These are phyloP conservation scores for Tribolium madens DNA, from an alignment of 1,140 invertebrate species.

Conservation along the genomic window DNA sequence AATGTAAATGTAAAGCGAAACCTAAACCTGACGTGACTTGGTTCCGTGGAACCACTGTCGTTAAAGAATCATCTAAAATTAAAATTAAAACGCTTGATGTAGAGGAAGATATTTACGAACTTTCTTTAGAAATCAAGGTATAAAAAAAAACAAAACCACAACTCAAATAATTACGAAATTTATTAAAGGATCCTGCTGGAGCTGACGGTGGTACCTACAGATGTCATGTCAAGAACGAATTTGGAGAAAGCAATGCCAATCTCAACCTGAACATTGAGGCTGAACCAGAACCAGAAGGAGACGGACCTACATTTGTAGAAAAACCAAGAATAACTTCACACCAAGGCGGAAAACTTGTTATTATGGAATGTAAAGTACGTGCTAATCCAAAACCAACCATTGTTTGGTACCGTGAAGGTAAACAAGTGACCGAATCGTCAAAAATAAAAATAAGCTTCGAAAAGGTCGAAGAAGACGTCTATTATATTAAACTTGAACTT, in stretches of 20 bases:
- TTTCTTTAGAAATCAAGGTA: conserved; percentile 90
- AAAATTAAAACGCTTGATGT: conserved; percentile 81
- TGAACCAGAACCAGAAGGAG: conserved; percentile 90
- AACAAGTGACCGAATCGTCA: conserved; percentile 81
- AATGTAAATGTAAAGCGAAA: conserved; percentile 94
- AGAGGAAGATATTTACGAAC: conserved; percentile 89
- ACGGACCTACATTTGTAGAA: conserved; percentile 97
- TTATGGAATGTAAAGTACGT: conserved; percentile 97
- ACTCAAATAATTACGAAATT: conserved; percentile 21
- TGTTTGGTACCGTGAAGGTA: conserved; percentile 90
- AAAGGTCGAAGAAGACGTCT: conserved; percentile 86
- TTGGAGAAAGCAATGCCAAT: conserved; percentile 98
- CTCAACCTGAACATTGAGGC: conserved; percentile 98
- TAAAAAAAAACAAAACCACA: conserved; percentile 2
- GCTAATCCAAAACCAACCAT: conserved; percentile 94
- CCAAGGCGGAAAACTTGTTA: conserved; percentile 94
- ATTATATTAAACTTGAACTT: conserved; percentile 90
- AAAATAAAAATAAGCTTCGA: conserved; percentile 82
- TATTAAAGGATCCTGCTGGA: conserved; percentile 87
- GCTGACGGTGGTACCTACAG: conserved; percentile 97
- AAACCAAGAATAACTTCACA: conserved; percentile 96
- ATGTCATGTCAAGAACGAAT: conserved; percentile 96
- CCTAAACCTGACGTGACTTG: conserved; percentile 90
- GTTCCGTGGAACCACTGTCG: conserved; percentile 87
- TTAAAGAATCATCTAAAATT: conserved; percentile 89